Base-by-base conservation (phyloP, 2,888 invertebrate genomes). In the Phyllotreta cruciferae region DNA sequence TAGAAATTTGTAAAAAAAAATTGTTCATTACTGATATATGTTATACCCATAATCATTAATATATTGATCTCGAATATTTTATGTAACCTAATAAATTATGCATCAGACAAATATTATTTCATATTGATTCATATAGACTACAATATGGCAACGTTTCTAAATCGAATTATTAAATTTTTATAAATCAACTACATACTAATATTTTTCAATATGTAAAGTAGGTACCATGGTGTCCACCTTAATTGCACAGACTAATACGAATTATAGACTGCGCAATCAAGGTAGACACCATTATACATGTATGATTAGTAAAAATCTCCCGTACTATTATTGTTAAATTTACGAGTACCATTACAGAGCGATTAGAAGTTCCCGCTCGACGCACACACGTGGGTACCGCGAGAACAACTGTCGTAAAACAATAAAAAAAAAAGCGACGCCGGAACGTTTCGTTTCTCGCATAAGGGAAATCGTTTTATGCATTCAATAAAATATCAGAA, bases 391-490 rank as follows among this genome's bases (percentile, higher is more conserved):
- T 42, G 60, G 61, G 42, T 49, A 42, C 62, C 47, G 47, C 47
- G 60, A 70, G 66, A 69, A 64, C 77, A 77, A 77, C 78, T 76
- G 77, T 75, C 73, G 70, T 76, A 76, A 75, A 77, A 77, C 75
- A 77, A 77, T 78, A 78, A 77, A 78, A 74, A 70, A 69, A 74
- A n/a, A n/a, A n/a, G n/a, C n/a, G n/a, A n/a, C n/a, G n/a, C n/a
- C n/a, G n/a, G n/a, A n/a, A n/a, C n/a, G n/a, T n/a, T n/a, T n/a
- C n/a, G n/a, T n/a, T n/a, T n/a, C n/a, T n/a, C n/a, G n/a, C n/a
- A n/a, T n/a, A n/a, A n/a, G n/a, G 55, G 56, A 63, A 63, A 63
- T 60, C 56, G 56, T 66, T 62, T 76, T 74, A 71, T 71, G 70
- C 71, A 74, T 75, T 75, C 76, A 75, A 77, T 77, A 75, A 77